Evolutionary conservation across 2,797 vertebrate species (phyloP).

Genomic region (Scolopax rusticola): DNA sequence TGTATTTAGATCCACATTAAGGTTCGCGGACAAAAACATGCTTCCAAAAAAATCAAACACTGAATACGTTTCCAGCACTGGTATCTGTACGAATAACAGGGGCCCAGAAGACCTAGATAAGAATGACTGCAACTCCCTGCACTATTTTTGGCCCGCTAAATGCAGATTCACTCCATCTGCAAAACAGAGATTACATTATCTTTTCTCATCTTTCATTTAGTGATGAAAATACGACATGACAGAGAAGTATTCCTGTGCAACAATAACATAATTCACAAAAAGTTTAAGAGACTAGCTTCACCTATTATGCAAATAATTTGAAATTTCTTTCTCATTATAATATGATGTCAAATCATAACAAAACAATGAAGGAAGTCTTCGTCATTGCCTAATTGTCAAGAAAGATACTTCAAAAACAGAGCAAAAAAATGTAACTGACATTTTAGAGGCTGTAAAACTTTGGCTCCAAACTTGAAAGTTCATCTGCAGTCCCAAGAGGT

Average conservation of each 20-base stretch:
- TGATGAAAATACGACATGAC: background rate
- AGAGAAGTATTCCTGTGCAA: background rate
- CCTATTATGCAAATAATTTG: background rate
- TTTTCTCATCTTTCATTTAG: background rate
- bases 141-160: background rate
- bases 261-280: background rate
- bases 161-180: background rate
- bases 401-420: slow-evolving; percentile 1
- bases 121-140: background rate
- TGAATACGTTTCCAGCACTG: background rate
- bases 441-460: background rate
- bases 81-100: background rate
- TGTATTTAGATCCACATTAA: background rate
- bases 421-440: background rate
- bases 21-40: background rate
- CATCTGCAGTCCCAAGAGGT: slow-evolving; percentile 26
- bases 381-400: background rate
- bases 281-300: background rate
- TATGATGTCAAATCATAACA: background rate
- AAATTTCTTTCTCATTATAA: background rate
- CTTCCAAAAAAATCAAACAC: background rate
- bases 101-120: background rate
- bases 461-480: slow-evolving; percentile 38
- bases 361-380: background rate
- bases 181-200: background rate